Conservation (phyloP, 2,113 vertebrate species). For the Axis porcinus region DNA sequence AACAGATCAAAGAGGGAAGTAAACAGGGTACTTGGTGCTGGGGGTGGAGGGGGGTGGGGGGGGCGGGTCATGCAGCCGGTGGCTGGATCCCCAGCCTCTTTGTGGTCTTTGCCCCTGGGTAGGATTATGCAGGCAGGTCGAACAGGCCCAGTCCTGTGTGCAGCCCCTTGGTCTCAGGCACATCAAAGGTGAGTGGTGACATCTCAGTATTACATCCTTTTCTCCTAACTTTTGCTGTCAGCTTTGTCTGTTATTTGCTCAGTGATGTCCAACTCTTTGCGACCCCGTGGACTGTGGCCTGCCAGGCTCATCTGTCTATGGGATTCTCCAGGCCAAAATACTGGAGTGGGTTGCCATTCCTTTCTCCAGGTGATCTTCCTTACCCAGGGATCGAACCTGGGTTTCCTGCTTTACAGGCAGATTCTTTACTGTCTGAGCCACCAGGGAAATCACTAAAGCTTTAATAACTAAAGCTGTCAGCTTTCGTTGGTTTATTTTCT, state of each 20-base stretch:
- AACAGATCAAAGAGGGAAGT: slow-evolving; percentile 75
- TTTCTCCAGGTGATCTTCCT: not conserved
- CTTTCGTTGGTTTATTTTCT: slow-evolving; percentile 80
- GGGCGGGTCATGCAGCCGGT: not conserved
- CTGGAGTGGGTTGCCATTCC: not conserved
- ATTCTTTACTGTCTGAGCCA: not conserved
- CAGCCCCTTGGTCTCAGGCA: slow-evolving; percentile 75
- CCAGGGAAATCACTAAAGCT: not conserved
- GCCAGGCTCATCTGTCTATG: not conserved
- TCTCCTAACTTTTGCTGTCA: slow-evolving; percentile 86
- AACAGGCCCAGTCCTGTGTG: slow-evolving; percentile 83
- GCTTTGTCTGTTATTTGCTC: slow-evolving; percentile 64
- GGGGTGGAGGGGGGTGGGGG: not conserved
- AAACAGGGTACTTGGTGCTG: slow-evolving; percentile 69
- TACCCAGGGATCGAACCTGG: not conserved
- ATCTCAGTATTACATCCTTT: slow-evolving; percentile 81
- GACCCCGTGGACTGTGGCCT: not conserved
- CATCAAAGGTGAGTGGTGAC: slow-evolving; percentile 74
- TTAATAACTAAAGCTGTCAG: slow-evolving; percentile 77
- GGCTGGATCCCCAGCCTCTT: slow-evolving; percentile 70
- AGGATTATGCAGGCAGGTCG: slow-evolving; percentile 86
- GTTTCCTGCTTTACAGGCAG: not conserved
- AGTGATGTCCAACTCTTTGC: not conserved
- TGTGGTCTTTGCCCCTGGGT: slow-evolving; percentile 85
- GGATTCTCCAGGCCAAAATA: not conserved